Conservation (phyloP, 2,797 vertebrate species). For the Melanotaenia boesemani region DNA sequence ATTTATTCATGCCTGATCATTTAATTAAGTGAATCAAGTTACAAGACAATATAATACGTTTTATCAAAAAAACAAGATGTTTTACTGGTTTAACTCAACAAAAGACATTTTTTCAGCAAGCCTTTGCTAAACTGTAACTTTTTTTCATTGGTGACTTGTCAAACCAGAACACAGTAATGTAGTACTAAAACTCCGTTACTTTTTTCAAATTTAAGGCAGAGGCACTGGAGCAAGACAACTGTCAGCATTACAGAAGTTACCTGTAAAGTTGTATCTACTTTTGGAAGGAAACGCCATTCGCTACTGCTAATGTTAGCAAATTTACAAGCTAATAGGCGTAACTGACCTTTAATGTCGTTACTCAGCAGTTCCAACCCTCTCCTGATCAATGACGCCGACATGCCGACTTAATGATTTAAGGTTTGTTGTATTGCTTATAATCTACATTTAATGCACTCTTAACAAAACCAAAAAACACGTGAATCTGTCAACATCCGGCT, state of each 20-base stretch:
- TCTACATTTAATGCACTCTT: rapidly evolving
- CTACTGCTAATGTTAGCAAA: conserved; percentile 6
- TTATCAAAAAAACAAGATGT: no score
- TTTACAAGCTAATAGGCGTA: neutral
- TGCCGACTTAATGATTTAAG: conserved; percentile 5
- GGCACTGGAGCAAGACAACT: no score
- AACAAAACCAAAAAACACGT: conserved; percentile 10
- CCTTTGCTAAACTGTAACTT: no score
- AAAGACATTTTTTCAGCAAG: no score
- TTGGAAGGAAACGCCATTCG: neutral
- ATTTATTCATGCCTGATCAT: no score
- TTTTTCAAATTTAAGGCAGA: no score
- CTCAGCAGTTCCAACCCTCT: conserved; percentile 82
- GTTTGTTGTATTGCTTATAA: neutral
- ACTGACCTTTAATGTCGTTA: conserved; percentile 74
- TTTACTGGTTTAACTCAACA: no score
- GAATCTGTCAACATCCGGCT: conserved; percentile 50
- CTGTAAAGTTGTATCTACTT: neutral
- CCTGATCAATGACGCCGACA: conserved; percentile 81
- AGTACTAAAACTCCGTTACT: no score
- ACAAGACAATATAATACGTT: no score
- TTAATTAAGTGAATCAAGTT: no score
- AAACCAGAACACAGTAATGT: no score
- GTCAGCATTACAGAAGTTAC: neutral
- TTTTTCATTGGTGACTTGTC: no score